phyloP scores from a whole-genome alignment of 2,888 invertebrate genomes.

The Osedax frankpressi region DNA sequence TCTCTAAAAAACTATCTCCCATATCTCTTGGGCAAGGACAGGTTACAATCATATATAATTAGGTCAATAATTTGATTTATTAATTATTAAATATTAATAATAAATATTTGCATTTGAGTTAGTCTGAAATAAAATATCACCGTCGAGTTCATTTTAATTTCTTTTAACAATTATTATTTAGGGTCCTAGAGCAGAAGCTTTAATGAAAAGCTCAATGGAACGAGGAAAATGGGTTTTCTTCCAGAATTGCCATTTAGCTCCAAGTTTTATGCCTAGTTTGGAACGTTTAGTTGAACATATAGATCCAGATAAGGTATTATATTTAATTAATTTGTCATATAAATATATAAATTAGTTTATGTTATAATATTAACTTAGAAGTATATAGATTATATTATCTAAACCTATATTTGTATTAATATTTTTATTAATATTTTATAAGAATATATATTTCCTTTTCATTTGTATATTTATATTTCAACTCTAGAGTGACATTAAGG shows the following conservation, averaged over 20 bases:
- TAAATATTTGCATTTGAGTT: no score
- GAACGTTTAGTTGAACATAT: conserved; percentile 68
- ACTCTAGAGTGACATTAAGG: no score
- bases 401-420: background rate
- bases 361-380: background rate
- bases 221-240: conserved; percentile 77
- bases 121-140: no score
- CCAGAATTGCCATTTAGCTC: conserved; percentile 77
- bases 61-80: no score
- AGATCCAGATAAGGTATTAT: conserved; percentile 53
- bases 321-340: background rate
- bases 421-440: background rate
- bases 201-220: conserved; percentile 62
- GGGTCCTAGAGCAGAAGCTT: conserved; percentile 66
- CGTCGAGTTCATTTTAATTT: background rate
- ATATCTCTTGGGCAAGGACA: conserved; percentile 82
- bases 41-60: no score
- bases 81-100: no score
- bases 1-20: conserved; percentile 55
- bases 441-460: no score
- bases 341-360: background rate
- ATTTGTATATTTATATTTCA: no score
- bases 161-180: conserved; percentile 23
- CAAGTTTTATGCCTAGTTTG: conserved; percentile 74
- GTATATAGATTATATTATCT: background rate